These are phyloP conservation scores for Prunella fulvescens DNA, from an alignment of 2,113 vertebrate genomes.

Conservation along the genomic window DNA sequence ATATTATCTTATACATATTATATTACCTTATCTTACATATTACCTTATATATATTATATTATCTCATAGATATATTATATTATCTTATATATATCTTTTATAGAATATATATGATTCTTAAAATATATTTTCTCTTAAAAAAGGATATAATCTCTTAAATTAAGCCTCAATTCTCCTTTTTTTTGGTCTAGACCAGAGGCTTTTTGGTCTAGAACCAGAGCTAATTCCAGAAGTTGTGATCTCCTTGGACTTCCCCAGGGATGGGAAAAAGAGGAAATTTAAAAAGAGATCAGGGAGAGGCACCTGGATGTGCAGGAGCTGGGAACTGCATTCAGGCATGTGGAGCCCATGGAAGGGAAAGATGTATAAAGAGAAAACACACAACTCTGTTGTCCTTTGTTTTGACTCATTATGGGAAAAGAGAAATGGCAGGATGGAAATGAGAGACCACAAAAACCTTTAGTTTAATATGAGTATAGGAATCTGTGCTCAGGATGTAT, in stretches of 20 bases:
- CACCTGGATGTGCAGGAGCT: background rate
- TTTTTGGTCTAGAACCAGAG: background rate
- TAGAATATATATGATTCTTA: no score
- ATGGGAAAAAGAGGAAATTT: background rate
- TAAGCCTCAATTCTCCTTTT: background rate
- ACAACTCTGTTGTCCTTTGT: background rate
- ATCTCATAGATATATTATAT: no score
- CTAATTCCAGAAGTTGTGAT: background rate
- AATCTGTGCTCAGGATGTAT: background rate
- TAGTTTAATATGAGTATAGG: background rate
- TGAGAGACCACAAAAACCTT: background rate
- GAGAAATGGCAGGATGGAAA: background rate
- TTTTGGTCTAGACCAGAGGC: background rate
- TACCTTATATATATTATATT: no score
- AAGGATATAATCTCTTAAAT: background rate
- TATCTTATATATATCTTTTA: no score
- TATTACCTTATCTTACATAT: no score
- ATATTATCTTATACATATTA: no score
- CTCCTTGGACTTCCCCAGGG: background rate
- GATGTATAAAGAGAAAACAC: background rate
- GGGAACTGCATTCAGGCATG: background rate
- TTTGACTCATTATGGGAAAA: background rate
- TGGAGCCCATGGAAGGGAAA: background rate
- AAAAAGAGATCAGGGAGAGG: background rate
- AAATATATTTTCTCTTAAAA: no score